Conservation (phyloP, 1,140 invertebrate species). For the Drosophila bipectinata region DNA sequence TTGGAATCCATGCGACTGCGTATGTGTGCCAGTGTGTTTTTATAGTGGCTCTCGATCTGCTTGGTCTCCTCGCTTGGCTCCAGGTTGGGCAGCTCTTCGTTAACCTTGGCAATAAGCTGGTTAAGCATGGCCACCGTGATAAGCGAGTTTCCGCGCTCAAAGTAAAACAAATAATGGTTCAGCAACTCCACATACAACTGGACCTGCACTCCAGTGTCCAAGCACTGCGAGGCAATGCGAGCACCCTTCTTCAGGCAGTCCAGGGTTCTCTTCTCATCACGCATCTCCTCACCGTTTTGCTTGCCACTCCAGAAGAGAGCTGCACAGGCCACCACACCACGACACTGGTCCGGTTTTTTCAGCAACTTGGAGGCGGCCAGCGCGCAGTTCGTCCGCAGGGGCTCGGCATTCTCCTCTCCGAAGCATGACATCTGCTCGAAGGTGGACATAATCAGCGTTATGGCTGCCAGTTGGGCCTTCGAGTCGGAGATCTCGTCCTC, state of each 20-base stretch:
- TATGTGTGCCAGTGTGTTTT: conserved; percentile 93
- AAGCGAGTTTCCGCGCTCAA: conserved; percentile 95
- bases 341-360: conserved; percentile 98
- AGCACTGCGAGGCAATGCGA: conserved; percentile 97
- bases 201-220: conserved; percentile 98
- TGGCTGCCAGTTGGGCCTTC: conserved; percentile 97
- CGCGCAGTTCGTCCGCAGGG: conserved; percentile 96
- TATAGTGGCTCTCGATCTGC: conserved; percentile 97
- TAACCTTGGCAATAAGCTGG: conserved; percentile 94
- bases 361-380: conserved; percentile 97
- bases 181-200: conserved; percentile 97
- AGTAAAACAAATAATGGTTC: conserved; percentile 97
- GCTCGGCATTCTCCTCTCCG: conserved; percentile 98
- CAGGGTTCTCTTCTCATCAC: conserved; percentile 94
- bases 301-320: conserved; percentile 99
- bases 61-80: conserved; percentile 97
- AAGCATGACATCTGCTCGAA: conserved; percentile 98
- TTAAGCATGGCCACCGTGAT: conserved; percentile 87
- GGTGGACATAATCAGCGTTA: conserved; percentile 97
- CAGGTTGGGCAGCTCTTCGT: conserved; percentile 95
- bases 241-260: conserved; percentile 98
- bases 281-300: conserved; percentile 86
- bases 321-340: conserved; percentile 95
- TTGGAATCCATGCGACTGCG: conserved; percentile 87
- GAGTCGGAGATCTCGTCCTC: conserved; percentile 99